Conservation (phyloP, 2,113 vertebrate genomes). For the Menura novaehollandiae region DNA sequence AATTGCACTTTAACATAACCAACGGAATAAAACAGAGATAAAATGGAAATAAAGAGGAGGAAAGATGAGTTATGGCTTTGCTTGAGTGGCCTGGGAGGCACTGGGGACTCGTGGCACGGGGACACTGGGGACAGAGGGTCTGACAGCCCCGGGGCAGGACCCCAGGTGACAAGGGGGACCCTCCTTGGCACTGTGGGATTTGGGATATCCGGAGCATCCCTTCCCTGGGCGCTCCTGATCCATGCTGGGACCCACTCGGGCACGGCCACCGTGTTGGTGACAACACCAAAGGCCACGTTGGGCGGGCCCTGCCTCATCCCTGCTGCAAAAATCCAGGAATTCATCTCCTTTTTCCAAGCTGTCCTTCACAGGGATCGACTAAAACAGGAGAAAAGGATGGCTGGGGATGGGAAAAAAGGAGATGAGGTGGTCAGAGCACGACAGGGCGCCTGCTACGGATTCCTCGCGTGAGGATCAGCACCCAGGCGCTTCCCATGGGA, state of each 20-base stretch:
- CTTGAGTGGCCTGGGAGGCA: neutral
- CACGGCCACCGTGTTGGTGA: accelerated
- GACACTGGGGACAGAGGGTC: neutral
- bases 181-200: accelerated
- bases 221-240: accelerated
- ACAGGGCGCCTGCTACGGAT: accelerated
- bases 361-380: accelerated
- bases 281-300: accelerated
- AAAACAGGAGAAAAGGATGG: accelerated
- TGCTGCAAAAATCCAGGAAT: neutral
- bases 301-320: neutral
- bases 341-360: neutral
- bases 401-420: neutral
- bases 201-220: neutral
- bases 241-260: accelerated
- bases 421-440: accelerated
- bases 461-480: accelerated
- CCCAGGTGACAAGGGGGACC: accelerated
- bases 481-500: accelerated
- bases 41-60: neutral
- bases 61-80: neutral
- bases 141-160: neutral
- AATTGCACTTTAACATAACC: neutral
- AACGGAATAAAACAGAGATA: neutral
- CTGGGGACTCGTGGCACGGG: neutral